Conservation (phyloP, 2,113 vertebrate species). For the Poeciliopsis prolifica region DNA sequence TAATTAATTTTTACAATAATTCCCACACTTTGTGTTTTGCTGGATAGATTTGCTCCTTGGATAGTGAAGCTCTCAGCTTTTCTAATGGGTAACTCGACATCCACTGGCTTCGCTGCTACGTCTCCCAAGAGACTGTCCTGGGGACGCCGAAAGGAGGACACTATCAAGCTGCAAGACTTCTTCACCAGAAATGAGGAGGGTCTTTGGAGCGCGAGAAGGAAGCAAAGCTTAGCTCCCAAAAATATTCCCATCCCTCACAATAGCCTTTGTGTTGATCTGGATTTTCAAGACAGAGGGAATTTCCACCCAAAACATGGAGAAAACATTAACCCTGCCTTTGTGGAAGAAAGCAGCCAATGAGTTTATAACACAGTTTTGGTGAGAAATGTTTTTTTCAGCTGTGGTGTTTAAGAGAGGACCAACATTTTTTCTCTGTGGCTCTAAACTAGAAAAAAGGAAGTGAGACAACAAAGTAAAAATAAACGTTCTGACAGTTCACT, state of each 20-base stretch:
- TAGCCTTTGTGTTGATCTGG: constrained; percentile 17
- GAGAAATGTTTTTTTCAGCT: background rate
- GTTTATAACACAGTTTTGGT: background rate
- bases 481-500: background rate
- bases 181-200: constrained; percentile 26
- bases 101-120: constrained; percentile 21
- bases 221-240: constrained; percentile 16
- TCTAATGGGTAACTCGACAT: constrained; percentile 57
- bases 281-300: background rate
- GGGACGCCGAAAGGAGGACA: constrained; percentile 40
- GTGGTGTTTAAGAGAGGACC: background rate
- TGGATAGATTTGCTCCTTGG: background rate
- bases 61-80: background rate
- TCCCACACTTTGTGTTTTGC: background rate
- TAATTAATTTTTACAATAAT: background rate
- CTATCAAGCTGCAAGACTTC: constrained; percentile 41
- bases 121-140: constrained; percentile 37
- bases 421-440: background rate
- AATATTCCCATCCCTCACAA: constrained; percentile 13
- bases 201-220: constrained; percentile 36
- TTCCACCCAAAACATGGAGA: background rate
- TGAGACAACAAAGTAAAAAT: background rate
- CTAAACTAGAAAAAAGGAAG: constrained; percentile 12
- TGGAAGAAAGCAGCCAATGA: constrained; percentile 30
- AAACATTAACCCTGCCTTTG: constrained; percentile 47